Base-by-base conservation (phyloP, 2,113 vertebrate species). In the Channa argus region DNA sequence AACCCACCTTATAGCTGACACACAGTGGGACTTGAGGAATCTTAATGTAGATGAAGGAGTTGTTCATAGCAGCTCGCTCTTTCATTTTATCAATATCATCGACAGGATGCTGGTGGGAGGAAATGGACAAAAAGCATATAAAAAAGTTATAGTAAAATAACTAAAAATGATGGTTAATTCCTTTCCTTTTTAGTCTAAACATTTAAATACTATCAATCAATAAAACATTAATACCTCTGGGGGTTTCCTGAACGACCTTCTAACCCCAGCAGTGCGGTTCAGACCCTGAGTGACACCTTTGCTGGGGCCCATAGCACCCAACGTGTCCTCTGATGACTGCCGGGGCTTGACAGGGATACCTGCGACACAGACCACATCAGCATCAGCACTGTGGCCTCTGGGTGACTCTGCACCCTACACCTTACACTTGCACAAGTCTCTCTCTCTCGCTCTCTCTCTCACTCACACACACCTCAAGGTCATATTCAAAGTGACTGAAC, bases 41-140 rank as follows among this genome's bases (percentile, higher is more conserved):
- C 93, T 99, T 99, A 88, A 99, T 96, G 88, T 99, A 99, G 91
- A 99, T 99, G 90, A 99, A 99, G 69, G 98, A 99, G 89, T 99
- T 98, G 93, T 99, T 99, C 98, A 98, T 99, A 24, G 98, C 98
- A 0, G 98, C 98, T 10, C 98, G 93, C 73, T 99, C 98, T 88
- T 99, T 99, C 98, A 99, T 99, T 93, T 99, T 99, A 86, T 99
- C 98, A 2, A 99, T 98, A 82, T 99, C 98, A 79, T 99, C 98
- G 36, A 99, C 97, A 0, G 97, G 97, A 83, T 97, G 95, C 98
- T 99, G 87, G 33, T n/a, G 3, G 63, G 14, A 74, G 12, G 33
- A 70, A 43, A 66, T 62, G 0, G n/a, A n/a, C n/a, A n/a, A n/a
- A n/a, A n/a, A n/a, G n/a, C n/a, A n/a, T n/a, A n/a, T n/a, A n/a